Evolutionary conservation across 1,140 invertebrate species (phyloP).

Genomic region (Muscidifurax raptorellus): DNA sequence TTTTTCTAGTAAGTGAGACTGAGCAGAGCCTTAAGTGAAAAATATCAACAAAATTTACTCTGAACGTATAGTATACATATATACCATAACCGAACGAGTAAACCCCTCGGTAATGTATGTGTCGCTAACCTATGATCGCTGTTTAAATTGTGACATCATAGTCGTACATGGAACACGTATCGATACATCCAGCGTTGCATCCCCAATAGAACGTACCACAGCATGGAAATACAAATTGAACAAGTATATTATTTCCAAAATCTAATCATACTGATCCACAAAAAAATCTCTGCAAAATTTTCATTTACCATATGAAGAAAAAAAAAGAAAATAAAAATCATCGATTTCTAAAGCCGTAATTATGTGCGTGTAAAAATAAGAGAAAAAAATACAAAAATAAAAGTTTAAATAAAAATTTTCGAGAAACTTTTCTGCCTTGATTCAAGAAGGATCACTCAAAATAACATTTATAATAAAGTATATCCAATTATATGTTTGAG

Average conservation of each 20-base stretch:
- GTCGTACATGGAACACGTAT: slow-evolving; percentile 72
- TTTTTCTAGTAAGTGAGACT: not conserved
- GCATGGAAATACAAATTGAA: slow-evolving; percentile 72
- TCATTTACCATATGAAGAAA: slow-evolving; percentile 28
- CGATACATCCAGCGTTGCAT: slow-evolving; percentile 73
- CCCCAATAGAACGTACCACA: slow-evolving; percentile 72
- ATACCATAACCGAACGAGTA: slow-evolving; percentile 60
- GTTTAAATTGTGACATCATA: slow-evolving; percentile 71
- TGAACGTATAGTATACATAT: slow-evolving; percentile 62
- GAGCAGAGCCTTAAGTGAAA: not conserved
- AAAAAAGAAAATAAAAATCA: slow-evolving; percentile 12
- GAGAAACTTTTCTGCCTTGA: not conserved
- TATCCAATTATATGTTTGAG: too few relatives aligned
- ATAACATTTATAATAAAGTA: not conserved
- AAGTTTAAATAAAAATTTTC: not conserved
- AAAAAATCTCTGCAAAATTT: slow-evolving; percentile 46
- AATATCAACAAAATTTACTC: slow-evolving; percentile 50
- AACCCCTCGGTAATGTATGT: slow-evolving; percentile 67
- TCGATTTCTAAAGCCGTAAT: not conserved
- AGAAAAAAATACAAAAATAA: slow-evolving; percentile 34
- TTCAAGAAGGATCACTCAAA: not conserved
- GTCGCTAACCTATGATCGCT: slow-evolving; percentile 76
- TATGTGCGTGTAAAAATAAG: not conserved
- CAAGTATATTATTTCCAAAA: slow-evolving; percentile 59
- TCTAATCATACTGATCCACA: slow-evolving; percentile 35